A percentile compares a stretch with the other conserved stretches of the same genome.
These are phyloP conservation scores for Phasia obesa DNA, from an alignment of 2,888 invertebrate species.

Conservation along the genomic window DNA sequence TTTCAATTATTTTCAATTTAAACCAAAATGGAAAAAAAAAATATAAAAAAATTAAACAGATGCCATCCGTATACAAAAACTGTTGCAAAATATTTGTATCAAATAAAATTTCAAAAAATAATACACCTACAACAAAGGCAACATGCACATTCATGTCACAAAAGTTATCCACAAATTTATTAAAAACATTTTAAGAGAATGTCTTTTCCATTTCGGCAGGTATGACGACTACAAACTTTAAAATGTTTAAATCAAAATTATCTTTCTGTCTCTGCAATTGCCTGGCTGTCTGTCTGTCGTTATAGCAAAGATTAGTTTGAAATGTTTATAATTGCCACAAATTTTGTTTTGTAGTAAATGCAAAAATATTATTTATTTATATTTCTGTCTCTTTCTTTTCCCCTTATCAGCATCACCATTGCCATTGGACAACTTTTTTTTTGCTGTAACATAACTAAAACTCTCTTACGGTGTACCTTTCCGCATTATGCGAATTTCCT, in stretches of 20 bases:
- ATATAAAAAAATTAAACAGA: constrained; percentile 32
- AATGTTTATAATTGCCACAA: constrained; percentile 52
- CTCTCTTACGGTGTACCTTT: constrained; percentile 56
- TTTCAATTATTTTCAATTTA: constrained; percentile 78
- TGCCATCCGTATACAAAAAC: constrained; percentile 31
- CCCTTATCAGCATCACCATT: constrained; percentile 13
- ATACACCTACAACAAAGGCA: constrained; percentile 9
- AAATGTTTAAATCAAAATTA: constrained; percentile 52
- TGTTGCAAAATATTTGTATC: neutral
- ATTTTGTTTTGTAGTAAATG: constrained; percentile 48
- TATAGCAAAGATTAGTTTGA: constrained; percentile 50
- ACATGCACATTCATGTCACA: constrained; percentile 34
- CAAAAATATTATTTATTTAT: constrained; percentile 47
- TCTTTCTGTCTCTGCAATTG: neutral
- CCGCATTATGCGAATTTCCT: constrained; percentile 78
- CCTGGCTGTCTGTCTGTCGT: constrained; percentile 52
- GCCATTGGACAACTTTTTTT: constrained; percentile 36
- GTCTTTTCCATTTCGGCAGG: constrained; percentile 10
- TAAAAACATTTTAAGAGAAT: constrained; percentile 29
- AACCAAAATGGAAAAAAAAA: constrained; percentile 49
- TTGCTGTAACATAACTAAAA: constrained; percentile 33
- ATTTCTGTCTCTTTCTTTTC: neutral
- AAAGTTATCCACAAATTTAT: constrained; percentile 59
- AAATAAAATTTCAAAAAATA: constrained; percentile 31
- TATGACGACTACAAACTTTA: constrained; percentile 19